Conservation (phyloP, 2,797 vertebrate species). For the Liparis tanakae region DNA sequence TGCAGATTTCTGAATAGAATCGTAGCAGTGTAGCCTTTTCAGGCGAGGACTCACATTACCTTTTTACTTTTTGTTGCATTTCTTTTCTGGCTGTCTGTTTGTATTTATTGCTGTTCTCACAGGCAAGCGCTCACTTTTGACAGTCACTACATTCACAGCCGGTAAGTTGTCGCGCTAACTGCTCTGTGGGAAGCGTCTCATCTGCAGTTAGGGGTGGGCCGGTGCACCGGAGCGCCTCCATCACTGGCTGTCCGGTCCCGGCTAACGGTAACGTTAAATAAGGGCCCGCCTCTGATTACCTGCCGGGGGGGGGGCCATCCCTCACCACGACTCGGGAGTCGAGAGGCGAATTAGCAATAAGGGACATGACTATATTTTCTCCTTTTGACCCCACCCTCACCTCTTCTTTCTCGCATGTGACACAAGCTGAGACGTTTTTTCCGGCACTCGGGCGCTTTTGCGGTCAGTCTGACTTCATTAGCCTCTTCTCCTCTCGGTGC, state of each 20-base stretch:
- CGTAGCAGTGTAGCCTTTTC: constrained; percentile 39
- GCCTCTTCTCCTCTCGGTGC: neutral
- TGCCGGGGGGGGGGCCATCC: constrained; percentile 54
- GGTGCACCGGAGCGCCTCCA: constrained; percentile 54
- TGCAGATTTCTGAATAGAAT: constrained; percentile 51
- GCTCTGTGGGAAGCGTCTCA: constrained; percentile 69
- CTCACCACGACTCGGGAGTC: constrained; percentile 34
- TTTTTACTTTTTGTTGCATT: constrained; percentile 9
- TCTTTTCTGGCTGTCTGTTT: constrained; percentile 39
- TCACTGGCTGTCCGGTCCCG: constrained; percentile 63
- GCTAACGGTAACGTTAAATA: constrained; percentile 67
- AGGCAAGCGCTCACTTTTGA: constrained; percentile 53
- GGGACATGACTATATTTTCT: constrained; percentile 43
- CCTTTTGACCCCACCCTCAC: constrained; percentile 43
- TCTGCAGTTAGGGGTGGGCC: constrained; percentile 74
- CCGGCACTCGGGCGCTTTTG: neutral
- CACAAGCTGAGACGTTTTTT: constrained; percentile 23
- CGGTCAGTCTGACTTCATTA: constrained; percentile 31
- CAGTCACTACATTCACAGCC: constrained; percentile 66
- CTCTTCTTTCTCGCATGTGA: constrained; percentile 27
- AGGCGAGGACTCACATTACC: constrained; percentile 26
- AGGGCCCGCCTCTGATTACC: too few relatives aligned
- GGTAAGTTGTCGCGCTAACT: constrained; percentile 62
- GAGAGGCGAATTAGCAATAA: constrained; percentile 1
- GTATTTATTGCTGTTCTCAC: constrained; percentile 57